Conservation (phyloP, 1,140 invertebrate genomes). For the Tetramorium parvispinum region DNA sequence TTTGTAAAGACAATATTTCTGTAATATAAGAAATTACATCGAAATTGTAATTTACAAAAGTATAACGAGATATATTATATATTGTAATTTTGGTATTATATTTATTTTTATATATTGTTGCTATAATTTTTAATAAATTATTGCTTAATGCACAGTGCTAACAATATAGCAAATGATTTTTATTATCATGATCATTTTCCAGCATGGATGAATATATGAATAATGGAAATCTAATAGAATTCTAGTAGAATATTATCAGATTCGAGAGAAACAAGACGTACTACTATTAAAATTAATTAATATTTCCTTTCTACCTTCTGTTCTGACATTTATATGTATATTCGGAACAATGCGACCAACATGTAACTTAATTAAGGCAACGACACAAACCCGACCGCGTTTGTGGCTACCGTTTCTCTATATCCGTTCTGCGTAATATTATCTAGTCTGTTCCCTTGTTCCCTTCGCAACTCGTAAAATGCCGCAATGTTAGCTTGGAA, state of each 20-base stretch:
- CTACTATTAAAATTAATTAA: constrained; percentile 83
- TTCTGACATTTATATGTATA: constrained; percentile 82
- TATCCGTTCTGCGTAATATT: constrained; percentile 83
- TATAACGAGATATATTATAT: background rate
- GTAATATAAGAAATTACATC: background rate
- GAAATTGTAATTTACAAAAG: background rate
- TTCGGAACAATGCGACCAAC: constrained; percentile 82
- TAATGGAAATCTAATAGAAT: background rate
- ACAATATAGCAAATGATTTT: background rate
- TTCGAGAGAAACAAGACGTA: background rate
- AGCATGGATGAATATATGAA: background rate
- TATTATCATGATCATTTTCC: background rate
- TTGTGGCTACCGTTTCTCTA: constrained; percentile 82
- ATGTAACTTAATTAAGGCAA: constrained; percentile 86
- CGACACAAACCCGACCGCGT: constrained; percentile 84
- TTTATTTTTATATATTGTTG: background rate
- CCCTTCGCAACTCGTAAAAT: constrained; percentile 75
- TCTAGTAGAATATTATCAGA: background rate
- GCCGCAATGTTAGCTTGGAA: constrained; percentile 80
- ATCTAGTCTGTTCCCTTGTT: constrained; percentile 80
- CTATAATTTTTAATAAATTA: background rate
- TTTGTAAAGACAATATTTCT: background rate
- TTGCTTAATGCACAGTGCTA: background rate
- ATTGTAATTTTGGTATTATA: background rate
- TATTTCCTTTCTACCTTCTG: constrained; percentile 78